Conservation (phyloP, 2,113 vertebrate genomes). For the Desmodus rotundus region DNA sequence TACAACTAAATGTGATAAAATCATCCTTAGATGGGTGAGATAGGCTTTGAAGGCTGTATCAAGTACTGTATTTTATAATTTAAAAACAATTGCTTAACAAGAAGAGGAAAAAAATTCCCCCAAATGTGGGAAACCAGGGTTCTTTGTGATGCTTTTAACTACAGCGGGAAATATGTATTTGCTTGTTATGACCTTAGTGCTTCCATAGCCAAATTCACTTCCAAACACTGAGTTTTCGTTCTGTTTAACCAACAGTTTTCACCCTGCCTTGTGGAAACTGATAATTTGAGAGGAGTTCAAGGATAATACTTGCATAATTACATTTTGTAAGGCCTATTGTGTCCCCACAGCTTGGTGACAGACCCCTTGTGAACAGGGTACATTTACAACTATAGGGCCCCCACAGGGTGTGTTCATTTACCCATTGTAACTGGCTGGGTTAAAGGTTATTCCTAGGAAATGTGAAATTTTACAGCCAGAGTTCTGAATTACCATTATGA, state of each 20-base stretch:
- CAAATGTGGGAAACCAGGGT: conserved; percentile 33
- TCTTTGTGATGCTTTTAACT: neutral
- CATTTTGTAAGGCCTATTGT: neutral
- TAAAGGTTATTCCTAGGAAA: neutral
- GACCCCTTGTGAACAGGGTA: neutral
- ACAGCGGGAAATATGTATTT: conserved; percentile 48
- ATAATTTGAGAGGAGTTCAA: neutral
- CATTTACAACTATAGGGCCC: neutral
- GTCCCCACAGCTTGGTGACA: neutral
- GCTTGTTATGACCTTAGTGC: neutral
- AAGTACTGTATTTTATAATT: conserved; percentile 24
- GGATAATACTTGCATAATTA: neutral
- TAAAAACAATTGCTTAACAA: neutral
- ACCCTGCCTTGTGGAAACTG: neutral
- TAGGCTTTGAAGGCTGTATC: neutral
- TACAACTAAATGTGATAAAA: conserved; percentile 11
- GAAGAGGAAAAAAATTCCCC: neutral
- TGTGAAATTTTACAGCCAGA: neutral
- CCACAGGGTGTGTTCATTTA: neutral
- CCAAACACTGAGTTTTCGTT: conserved; percentile 19
- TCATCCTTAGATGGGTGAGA: neutral
- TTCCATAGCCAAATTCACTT: conserved; percentile 49
- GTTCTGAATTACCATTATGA: neutral
- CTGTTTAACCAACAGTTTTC: neutral
- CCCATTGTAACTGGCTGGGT: neutral